Conservation (phyloP, 2,888 invertebrate species). For the Volucella inanis region DNA sequence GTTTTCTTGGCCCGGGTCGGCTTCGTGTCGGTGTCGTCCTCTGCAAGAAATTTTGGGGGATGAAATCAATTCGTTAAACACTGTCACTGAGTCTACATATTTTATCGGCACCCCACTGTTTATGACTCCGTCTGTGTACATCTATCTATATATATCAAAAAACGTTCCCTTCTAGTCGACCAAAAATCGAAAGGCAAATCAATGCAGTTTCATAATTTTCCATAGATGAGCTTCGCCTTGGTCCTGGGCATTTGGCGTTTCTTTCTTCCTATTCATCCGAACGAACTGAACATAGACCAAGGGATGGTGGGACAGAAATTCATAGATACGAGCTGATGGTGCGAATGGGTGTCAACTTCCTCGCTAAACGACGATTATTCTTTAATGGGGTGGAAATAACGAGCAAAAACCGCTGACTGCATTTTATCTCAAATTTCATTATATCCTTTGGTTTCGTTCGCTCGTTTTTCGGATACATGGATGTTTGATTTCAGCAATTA, state of each 20-base stretch:
- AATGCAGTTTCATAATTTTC: slow-evolving; percentile 69
- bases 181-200: slow-evolving; percentile 45
- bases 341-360: slow-evolving; percentile 42
- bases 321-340: neutral
- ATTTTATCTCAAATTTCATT: slow-evolving; percentile 64
- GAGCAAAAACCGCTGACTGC: slow-evolving; percentile 64
- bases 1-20: slow-evolving; percentile 9
- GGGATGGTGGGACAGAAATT: slow-evolving; percentile 24
- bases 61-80: slow-evolving; percentile 73
- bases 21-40: slow-evolving; percentile 39
- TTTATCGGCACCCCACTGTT: slow-evolving; percentile 57
- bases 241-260: slow-evolving; percentile 18
- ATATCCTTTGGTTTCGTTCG: slow-evolving; percentile 10
- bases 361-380: slow-evolving; percentile 68
- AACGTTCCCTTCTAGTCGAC: no score
- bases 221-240: slow-evolving; percentile 36
- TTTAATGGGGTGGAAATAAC: slow-evolving; percentile 73
- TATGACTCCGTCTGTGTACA: slow-evolving; percentile 11
- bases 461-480: no score
- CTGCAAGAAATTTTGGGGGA: slow-evolving; percentile 64
- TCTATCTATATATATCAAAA: slow-evolving; percentile 6
- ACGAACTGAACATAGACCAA: neutral
- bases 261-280: neutral
- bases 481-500: slow-evolving; percentile 36
- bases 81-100: slow-evolving; percentile 64